Evolutionary conservation across 2,113 vertebrate genomes (phyloP).

Genomic region (Pedetes capensis): DNA sequence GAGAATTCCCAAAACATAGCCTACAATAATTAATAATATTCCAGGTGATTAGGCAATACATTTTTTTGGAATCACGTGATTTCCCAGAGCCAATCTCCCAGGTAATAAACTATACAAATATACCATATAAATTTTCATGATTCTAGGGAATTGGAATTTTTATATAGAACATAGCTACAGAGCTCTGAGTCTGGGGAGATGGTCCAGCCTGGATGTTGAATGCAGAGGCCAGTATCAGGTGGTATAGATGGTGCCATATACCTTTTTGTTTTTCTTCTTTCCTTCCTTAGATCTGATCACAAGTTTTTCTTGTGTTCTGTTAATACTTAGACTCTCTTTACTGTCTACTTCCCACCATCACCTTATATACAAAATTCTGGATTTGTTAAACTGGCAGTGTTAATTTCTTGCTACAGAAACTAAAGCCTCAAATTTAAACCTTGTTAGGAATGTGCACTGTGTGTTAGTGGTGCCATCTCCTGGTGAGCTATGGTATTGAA

Average conservation of each 20-base stretch:
- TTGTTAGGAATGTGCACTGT: fast-evolving
- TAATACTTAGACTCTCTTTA: neutral
- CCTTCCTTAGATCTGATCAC: neutral
- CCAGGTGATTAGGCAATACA: fast-evolving
- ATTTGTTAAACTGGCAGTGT: neutral
- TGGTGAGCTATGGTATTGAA: slow-evolving; percentile 29
- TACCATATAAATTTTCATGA: neutral
- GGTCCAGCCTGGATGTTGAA: fast-evolving
- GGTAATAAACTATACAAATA: neutral
- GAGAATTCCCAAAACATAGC: neutral
- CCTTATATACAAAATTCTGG: neutral
- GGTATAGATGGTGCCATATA: fast-evolving
- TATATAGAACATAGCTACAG: neutral
- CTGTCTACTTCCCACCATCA: neutral
- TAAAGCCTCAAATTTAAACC: neutral
- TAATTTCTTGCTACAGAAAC: neutral
- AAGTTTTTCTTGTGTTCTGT: neutral
- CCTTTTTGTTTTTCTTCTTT: neutral
- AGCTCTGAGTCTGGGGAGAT: neutral
- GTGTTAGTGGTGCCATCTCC: slow-evolving; percentile 50
- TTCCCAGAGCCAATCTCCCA: neutral
- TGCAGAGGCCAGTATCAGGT: too few relatives aligned
- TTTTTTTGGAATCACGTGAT: neutral
- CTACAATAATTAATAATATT: neutral
- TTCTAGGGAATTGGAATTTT: neutral